Percentiles rank a stretch among this genome's conserved stretches.
Conservation (phyloP, 2,113 vertebrate genomes). For the Romanogobio albipinnatus region DNA sequence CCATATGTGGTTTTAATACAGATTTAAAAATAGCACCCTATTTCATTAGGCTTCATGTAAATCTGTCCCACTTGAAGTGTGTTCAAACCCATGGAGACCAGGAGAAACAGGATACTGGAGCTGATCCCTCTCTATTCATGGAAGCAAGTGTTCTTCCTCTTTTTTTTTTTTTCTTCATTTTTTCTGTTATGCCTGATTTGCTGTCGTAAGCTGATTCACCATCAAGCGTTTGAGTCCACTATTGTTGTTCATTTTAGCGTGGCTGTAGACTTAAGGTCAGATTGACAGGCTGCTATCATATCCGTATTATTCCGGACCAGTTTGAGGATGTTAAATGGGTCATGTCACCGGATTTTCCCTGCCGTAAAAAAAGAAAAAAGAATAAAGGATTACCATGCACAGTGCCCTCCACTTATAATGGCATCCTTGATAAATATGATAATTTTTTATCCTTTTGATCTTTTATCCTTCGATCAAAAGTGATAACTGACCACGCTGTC, state of each 20-base stretch:
- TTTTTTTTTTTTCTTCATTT: conserved; percentile 28
- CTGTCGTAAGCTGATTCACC: conserved; percentile 40
- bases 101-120: conserved; percentile 62
- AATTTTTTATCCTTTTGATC: too few species aligned
- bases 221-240: conserved; percentile 1
- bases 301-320: background rate
- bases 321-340: background rate
- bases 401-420: too few species aligned
- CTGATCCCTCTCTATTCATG: conserved; percentile 20
- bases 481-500: too few species aligned
- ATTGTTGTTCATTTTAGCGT: background rate
- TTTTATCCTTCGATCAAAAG: too few species aligned
- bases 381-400: too few species aligned
- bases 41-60: conserved; percentile 69
- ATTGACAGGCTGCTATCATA: background rate
- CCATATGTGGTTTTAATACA: conserved; percentile 40
- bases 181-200: conserved; percentile 21
- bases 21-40: conserved; percentile 65
- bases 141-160: conserved; percentile 10
- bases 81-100: conserved; percentile 60
- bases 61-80: conserved; percentile 68
- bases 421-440: too few species aligned
- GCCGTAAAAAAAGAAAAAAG: too few species aligned
- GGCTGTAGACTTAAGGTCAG: background rate
- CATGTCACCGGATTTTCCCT: background rate